Conservation (phyloP, 2,888 invertebrate species). For the Gryllus longicercus region DNA sequence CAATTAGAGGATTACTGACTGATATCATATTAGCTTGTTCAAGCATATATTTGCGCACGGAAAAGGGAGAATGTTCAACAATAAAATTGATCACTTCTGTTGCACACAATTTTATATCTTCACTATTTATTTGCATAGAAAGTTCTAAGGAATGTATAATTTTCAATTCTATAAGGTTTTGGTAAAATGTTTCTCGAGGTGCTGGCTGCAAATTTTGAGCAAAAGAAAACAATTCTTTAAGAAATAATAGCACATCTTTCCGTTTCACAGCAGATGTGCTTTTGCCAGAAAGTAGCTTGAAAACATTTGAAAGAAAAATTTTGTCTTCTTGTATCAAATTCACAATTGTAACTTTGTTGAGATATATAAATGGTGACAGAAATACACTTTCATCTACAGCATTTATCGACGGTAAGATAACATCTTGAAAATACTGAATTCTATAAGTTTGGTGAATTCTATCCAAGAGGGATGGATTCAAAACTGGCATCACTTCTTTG, state of each 20-base stretch:
- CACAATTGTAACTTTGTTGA: neutral
- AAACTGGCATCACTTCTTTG: neutral
- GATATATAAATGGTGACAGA: neutral
- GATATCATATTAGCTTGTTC: neutral
- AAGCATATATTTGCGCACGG: neutral
- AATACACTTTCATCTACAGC: neutral
- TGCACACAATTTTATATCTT: neutral
- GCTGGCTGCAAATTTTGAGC: neutral
- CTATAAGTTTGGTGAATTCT: neutral
- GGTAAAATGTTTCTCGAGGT: neutral
- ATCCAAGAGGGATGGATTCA: neutral
- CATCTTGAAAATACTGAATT: neutral
- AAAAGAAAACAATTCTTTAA: neutral
- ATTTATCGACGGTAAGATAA: neutral
- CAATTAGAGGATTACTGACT: neutral
- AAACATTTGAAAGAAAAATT: neutral
- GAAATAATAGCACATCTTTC: neutral
- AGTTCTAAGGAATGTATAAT: neutral
- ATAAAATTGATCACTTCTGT: neutral
- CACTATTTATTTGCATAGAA: neutral
- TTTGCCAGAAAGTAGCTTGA: neutral
- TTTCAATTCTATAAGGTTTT: neutral
- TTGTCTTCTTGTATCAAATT: neutral
- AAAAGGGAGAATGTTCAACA: neutral
- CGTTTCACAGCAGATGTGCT: neutral